phyloP scores from a whole-genome alignment of 2,888 invertebrate species.

The Abscondita cerata region DNA sequence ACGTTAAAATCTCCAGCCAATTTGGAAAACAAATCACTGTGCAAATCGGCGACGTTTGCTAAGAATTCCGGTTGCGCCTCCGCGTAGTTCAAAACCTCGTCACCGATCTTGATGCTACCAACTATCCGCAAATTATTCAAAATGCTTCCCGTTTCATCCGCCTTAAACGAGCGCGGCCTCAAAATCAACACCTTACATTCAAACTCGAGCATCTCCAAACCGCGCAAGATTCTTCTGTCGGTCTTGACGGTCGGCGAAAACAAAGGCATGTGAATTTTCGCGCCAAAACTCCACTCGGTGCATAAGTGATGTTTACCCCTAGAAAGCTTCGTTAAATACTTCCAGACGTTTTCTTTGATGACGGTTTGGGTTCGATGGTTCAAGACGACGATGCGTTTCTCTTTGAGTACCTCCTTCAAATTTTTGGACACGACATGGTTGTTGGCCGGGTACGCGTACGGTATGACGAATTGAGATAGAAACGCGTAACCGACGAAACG shows the following conservation, averaged over 20 bases:
- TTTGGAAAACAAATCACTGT: not conserved
- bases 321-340: constrained; percentile 6
- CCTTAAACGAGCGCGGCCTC: constrained; percentile 1
- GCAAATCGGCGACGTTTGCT: not conserved
- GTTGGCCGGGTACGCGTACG: not conserved
- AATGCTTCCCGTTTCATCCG: too few relatives aligned
- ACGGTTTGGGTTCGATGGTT: constrained; percentile 13
- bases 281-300: constrained; percentile 13
- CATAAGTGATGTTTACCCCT: constrained; percentile 3
- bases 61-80: not conserved
- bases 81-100: too few relatives aligned
- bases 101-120: too few relatives aligned
- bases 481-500: constrained; percentile 4
- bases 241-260: constrained; percentile 8
- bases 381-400: constrained; percentile 9
- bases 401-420: constrained; percentile 1
- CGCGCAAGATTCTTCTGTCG: constrained; percentile 16
- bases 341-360: constrained; percentile 17
- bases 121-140: too few relatives aligned
- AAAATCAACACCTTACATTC: constrained; percentile 19
- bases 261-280: constrained; percentile 21
- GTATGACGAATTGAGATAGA: constrained; percentile 9
- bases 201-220: constrained; percentile 14
- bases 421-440: not conserved
- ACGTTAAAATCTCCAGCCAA: constrained; percentile 9